Conservation (phyloP, 2,113 vertebrate genomes). For the Ptilonorhynchus violaceus region DNA sequence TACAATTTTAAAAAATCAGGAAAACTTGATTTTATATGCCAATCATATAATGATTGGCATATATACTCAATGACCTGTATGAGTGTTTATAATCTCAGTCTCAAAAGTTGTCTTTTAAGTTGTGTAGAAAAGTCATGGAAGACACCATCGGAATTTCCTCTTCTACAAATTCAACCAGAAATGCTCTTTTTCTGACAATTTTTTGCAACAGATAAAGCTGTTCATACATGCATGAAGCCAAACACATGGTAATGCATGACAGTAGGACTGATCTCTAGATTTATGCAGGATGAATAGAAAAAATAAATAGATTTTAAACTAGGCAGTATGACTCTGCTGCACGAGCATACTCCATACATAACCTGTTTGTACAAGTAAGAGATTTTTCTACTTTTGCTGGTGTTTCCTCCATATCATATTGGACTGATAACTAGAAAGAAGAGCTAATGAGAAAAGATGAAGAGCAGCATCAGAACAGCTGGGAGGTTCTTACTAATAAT, state of each 20-base stretch:
- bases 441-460: neutral
- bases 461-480: neutral
- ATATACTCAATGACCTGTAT: neutral
- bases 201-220: neutral
- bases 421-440: neutral
- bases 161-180: neutral
- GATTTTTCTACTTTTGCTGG: neutral
- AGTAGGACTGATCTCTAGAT: neutral
- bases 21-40: neutral
- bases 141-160: neutral
- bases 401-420: neutral
- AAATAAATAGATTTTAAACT: neutral
- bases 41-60: no score
- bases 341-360: neutral
- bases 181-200: neutral
- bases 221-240: neutral
- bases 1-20: neutral
- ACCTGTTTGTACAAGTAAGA: neutral
- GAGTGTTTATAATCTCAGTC: neutral
- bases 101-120: neutral
- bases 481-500: neutral
- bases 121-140: neutral
- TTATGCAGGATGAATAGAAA: neutral
- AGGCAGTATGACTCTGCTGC: neutral
- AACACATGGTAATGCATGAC: neutral